A percentile compares a stretch with the other conserved stretches of the same genome.
phyloP scores from a whole-genome alignment of 2,113 vertebrate genomes.

The Sterna hirundo region DNA sequence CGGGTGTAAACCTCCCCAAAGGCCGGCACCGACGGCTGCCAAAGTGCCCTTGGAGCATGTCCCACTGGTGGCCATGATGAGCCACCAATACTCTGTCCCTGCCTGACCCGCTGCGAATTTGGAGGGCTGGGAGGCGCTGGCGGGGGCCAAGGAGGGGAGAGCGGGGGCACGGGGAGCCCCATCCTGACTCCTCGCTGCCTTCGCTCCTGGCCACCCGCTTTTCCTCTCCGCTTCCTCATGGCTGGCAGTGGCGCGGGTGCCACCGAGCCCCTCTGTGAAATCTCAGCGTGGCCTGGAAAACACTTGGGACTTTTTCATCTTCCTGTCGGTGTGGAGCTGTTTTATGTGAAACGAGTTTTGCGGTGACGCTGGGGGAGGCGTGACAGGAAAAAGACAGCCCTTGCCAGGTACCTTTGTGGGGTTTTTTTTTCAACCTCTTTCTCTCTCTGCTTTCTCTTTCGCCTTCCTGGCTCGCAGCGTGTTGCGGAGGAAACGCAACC shows the following conservation, averaged over 20 bases:
- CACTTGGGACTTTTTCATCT: too few relatives aligned
- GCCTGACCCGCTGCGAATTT: rapidly evolving
- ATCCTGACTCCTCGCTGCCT: neutral
- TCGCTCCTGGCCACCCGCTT: rapidly evolving
- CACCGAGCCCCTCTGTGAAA: neutral
- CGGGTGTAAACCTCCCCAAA: too few relatives aligned
- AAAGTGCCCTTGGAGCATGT: neutral
- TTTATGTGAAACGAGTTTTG: neutral
- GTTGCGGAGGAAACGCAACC: neutral
- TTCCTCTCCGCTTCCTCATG: rapidly evolving
- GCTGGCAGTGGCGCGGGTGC: rapidly evolving
- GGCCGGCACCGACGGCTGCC: rapidly evolving
- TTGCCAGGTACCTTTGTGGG: neutral
- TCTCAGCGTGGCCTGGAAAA: neutral
- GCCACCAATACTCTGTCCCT: neutral
- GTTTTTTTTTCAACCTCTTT: too few relatives aligned
- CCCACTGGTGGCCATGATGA: rapidly evolving
- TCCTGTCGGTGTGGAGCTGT: neutral
- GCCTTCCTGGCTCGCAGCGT: neutral
- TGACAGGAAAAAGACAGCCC: neutral
- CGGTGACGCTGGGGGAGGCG: neutral
- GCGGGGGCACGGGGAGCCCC: rapidly evolving
- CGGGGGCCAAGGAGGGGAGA: neutral
- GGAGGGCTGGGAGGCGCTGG: neutral
- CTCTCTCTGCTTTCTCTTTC: neutral